Evolutionary conservation across 2,888 invertebrate species (phyloP), one percentile per base, ranked within the genome.

Genomic region (Spisula subtruncata): DNA sequence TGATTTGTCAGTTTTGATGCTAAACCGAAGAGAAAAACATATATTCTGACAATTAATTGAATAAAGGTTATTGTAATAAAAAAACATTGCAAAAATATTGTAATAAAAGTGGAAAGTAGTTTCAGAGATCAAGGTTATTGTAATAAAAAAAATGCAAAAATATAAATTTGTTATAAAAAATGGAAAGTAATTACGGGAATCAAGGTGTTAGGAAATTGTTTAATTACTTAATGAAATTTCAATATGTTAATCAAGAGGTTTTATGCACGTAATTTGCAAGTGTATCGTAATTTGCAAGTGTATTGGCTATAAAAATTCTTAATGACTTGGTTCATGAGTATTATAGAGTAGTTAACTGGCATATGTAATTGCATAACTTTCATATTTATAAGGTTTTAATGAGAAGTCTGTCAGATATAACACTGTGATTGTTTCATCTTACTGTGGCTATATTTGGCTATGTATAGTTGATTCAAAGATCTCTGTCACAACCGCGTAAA

Each of bases 41-140:
- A 12, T 75, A 84, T 84, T 41, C 41, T 75, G 84, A 18, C 84
- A 71, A 84, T 84, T 71, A 71, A 84, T 84, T 29, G 46, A 84
- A 66, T 66, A 66, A 66, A 66, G 25, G n/a, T 10, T 66, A 10
- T 25, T n/a, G n/a, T 25, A 66, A 66, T 25, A 66, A 25, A 51
- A 41, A 41, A 41, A 5, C 2, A 2, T 41, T 5, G 4, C 41
- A 41, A 84, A 66, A 66, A 66, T 25, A 12, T 10, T 66, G 6
- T 25, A 20, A 66, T 5, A 66, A 66, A 5, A 66, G 8, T 10
- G 12, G 12, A 51, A 51, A 51, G 4, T 51, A 51, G 14, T 51
- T 51, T 51, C 51, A 51, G 4, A 14, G 51, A 51, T 51, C 51
- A n/a, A n/a, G n/a, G n/a, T n/a, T 66, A 10, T 25, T n/a, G n/a